Conservation (phyloP, 2,113 vertebrate genomes). For the Macquaria australasica region DNA sequence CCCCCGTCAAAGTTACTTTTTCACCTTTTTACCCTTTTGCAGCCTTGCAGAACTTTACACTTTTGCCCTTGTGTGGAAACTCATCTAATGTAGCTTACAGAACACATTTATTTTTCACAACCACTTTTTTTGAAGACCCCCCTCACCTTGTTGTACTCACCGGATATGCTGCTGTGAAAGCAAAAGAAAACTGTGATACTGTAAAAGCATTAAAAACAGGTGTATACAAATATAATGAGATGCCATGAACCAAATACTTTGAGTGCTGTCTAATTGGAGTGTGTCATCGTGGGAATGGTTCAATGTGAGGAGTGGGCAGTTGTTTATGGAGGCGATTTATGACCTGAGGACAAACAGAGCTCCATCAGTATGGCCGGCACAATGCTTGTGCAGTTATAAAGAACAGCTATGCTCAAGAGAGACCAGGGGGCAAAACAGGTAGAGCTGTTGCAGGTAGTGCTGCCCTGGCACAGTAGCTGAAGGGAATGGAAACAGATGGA, state of each 20-base stretch:
- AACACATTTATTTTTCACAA: slow-evolving; percentile 52
- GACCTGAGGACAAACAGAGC: slow-evolving; percentile 51
- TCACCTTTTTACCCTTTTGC: slow-evolving; percentile 22
- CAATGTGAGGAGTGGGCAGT: slow-evolving; percentile 20
- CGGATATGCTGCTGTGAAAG: slow-evolving; percentile 35
- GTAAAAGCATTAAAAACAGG: slow-evolving; percentile 12
- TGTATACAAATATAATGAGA: background rate
- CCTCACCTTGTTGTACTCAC: slow-evolving; percentile 29
- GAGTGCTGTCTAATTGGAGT: slow-evolving; percentile 31
- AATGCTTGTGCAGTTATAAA: slow-evolving; percentile 47
- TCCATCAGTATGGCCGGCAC: slow-evolving; percentile 61
- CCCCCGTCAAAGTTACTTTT: background rate
- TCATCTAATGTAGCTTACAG: slow-evolving; percentile 14
- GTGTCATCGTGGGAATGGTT: slow-evolving; percentile 15
- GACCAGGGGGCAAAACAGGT: slow-evolving; percentile 61
- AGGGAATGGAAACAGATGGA: slow-evolving; percentile 66
- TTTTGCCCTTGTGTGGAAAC: slow-evolving; percentile 40
- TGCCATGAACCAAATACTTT: background rate
- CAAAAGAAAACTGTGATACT: slow-evolving; percentile 20
- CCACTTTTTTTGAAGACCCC: slow-evolving; percentile 26
- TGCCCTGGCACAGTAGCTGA: slow-evolving; percentile 46
- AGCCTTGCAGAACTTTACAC: slow-evolving; percentile 30
- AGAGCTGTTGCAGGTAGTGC: slow-evolving; percentile 36
- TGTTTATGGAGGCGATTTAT: slow-evolving; percentile 58
- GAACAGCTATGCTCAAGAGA: slow-evolving; percentile 37